A percentile compares a stretch with the other conserved stretches of the same genome.
These are phyloP conservation scores for Orchestia grillus DNA, from an alignment of 1,140 invertebrate genomes.

Conservation along the genomic window DNA sequence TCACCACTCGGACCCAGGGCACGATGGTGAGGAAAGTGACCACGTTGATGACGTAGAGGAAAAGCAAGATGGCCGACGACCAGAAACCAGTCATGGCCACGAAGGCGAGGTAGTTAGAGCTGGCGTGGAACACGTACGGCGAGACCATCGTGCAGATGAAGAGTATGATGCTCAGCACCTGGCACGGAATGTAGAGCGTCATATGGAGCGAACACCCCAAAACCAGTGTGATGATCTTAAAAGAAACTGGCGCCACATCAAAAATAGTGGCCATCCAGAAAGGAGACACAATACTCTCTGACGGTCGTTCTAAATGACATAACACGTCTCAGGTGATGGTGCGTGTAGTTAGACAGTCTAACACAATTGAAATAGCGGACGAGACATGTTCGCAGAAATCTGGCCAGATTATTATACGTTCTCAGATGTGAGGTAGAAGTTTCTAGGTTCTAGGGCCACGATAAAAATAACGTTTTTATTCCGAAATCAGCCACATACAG, in stretches of 20 bases:
- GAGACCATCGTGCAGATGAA: conserved; percentile 63
- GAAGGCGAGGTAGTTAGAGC: conserved; percentile 62
- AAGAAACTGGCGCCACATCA: too few species aligned
- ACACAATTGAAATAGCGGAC: background rate
- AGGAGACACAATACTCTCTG: too few species aligned
- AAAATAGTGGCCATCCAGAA: too few species aligned
- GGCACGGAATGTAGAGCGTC: background rate
- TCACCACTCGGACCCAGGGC: conserved; percentile 61
- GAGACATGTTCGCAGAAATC: background rate
- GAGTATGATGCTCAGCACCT: conserved; percentile 62
- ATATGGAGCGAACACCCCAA: background rate
- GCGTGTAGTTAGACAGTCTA: background rate
- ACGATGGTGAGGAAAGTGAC: conserved; percentile 58
- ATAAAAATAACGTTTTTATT: too few species aligned
- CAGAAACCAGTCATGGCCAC: conserved; percentile 63
- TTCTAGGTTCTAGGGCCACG: too few species aligned
- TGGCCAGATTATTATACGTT: too few species aligned
- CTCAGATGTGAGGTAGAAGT: too few species aligned
- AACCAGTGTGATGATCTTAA: too few species aligned
- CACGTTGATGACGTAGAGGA: conserved; percentile 61
- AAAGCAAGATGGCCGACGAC: conserved; percentile 62
- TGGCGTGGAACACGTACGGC: conserved; percentile 33
- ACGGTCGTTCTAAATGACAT: background rate
- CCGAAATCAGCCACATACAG: too few species aligned
- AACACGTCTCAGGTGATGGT: background rate